Evolutionary conservation across 2,888 invertebrate genomes (phyloP).

Genomic region (Pogonocherus hispidulus): DNA sequence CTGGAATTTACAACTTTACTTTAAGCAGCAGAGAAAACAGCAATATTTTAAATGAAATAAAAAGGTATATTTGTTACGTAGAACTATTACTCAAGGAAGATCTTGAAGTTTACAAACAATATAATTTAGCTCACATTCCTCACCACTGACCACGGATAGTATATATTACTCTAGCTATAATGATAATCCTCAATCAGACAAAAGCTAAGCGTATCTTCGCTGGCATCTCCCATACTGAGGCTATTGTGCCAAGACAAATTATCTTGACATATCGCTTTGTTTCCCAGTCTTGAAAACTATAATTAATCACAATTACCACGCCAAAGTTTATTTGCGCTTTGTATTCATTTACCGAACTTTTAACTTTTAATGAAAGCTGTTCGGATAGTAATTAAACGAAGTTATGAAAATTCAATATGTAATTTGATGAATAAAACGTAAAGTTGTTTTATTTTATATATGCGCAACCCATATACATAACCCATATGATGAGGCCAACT

Average conservation of each 20-base stretch:
- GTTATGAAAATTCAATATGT: constrained; percentile 6
- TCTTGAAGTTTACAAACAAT: background rate
- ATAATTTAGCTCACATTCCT: background rate
- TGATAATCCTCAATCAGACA: constrained; percentile 61
- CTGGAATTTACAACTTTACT: no score
- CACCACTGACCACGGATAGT: constrained; percentile 18
- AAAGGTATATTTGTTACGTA: no score
- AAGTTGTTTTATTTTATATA: constrained; percentile 17
- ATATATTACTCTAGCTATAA: constrained; percentile 53
- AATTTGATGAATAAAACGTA: constrained; percentile 16
- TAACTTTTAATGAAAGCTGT: constrained; percentile 28
- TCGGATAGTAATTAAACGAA: constrained; percentile 10
- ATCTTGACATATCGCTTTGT: constrained; percentile 48
- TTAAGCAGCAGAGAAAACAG: no score
- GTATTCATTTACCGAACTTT: constrained; percentile 35
- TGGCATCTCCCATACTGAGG: constrained; percentile 36
- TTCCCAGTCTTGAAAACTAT: constrained; percentile 42
- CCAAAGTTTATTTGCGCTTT: constrained; percentile 38
- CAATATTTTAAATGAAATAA: no score
- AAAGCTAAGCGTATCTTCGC: constrained; percentile 36
- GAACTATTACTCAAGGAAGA: background rate
- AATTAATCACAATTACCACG: constrained; percentile 46
- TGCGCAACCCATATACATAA: no score
- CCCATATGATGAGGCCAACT: no score
- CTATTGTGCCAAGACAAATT: constrained; percentile 48